Base-by-base conservation (phyloP, 2,888 invertebrate species). In the Agrochola litura region DNA sequence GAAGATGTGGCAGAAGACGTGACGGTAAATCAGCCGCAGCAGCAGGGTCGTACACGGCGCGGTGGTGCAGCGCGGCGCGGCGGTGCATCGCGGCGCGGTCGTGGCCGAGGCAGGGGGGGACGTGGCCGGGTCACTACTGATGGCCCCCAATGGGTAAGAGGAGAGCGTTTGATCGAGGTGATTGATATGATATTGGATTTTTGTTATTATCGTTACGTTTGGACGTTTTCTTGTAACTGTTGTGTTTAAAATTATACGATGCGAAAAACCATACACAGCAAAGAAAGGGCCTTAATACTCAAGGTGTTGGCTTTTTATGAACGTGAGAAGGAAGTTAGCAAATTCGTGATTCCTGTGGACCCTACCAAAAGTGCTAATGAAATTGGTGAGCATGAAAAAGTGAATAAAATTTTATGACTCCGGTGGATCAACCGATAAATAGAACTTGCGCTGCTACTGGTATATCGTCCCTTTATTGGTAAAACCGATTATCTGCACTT, bases 261-360 rank as follows among this genome's bases (percentile, higher is more conserved):
- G 41, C 64, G 64, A 2, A 71, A 72, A 72, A 72, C 37, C 19
- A 72, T 72, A 72, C 64, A 75, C 72, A 52, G 72, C 6, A 72
- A 72, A 72, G 73, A 77, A 25, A 70, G 73, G 41, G 73, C 69
- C 73, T n/a, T 80, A 19, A 73, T 80, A 46, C 69, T 80, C 43
- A 80, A 80, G 65, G 77, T 80, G 30, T 70, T 80, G 64, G 56
- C 70, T 73, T 73, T 61, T 80, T 77, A 77, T 75, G 70, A 80
- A 80, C 61, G 65, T 43, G 77, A 80, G 69, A 76, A 79, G 46
- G 68, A 77, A 77, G 46, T 79, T 25, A 79, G 72, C 64, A 72
- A 64, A 52, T 72, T 72, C 6, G 6, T 49, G 61, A 61, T 71
- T 46, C 37, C 71, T 71, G 61, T 61, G 49, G 63, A 63, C 71